Evolutionary conservation across 2,888 invertebrate species (phyloP).

Genomic region (Lasioglossum figueresi): DNA sequence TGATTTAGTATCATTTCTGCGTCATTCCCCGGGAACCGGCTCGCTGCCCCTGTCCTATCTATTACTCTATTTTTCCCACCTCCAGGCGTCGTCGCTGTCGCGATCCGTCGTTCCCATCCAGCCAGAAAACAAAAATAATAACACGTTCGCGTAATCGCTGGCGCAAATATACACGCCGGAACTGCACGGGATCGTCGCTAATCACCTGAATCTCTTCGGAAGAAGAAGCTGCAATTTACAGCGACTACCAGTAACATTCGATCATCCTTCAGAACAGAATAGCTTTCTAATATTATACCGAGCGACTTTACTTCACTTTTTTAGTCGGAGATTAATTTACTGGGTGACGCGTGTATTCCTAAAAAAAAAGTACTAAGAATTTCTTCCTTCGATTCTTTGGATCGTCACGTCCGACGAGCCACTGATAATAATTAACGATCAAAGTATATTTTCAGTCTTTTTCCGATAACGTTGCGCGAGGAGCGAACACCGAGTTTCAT

Average conservation of each 20-base stretch:
- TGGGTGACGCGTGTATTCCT: too few relatives aligned
- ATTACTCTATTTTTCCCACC: background rate
- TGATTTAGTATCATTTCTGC: slow-evolving; percentile 52
- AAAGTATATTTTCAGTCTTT: too few relatives aligned
- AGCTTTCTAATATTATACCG: background rate
- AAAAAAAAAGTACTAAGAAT: too few relatives aligned
- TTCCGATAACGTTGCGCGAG: too few relatives aligned
- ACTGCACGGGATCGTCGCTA: background rate
- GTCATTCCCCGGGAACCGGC: slow-evolving; percentile 12
- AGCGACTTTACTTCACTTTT: background rate
- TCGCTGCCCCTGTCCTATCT: background rate
- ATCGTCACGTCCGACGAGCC: too few relatives aligned
- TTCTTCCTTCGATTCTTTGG: too few relatives aligned
- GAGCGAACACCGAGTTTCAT: too few relatives aligned
- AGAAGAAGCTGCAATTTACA: background rate
- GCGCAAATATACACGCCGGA: background rate
- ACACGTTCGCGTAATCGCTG: slow-evolving; percentile 3
- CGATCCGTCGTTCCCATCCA: slow-evolving; percentile 5
- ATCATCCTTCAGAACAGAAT: background rate
- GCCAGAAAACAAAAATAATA: background rate
- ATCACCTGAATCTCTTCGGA: background rate
- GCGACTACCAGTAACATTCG: background rate
- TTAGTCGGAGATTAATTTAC: background rate
- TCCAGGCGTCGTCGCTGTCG: background rate
- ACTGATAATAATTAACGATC: too few relatives aligned